phyloP scores from a whole-genome alignment of 2,113 vertebrate species.

The Notiomystis cincta region DNA sequence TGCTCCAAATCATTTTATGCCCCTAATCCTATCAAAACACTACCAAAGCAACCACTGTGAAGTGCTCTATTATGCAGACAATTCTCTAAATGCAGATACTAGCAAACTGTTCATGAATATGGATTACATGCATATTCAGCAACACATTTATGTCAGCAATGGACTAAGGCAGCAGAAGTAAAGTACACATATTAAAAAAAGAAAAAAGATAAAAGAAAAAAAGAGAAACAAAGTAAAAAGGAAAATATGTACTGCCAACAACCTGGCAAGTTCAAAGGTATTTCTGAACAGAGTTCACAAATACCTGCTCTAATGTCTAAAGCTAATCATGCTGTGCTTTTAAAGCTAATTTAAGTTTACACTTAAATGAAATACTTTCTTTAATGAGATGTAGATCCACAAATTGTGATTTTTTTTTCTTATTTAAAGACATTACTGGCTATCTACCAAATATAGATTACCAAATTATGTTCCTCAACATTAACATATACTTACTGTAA shows the following conservation, averaged over 20 bases:
- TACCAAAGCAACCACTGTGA: neutral
- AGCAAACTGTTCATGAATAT: neutral
- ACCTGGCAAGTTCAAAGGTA: neutral
- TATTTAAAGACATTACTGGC: neutral
- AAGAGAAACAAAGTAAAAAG: rapidly evolving
- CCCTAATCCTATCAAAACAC: neutral
- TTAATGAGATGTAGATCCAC: neutral
- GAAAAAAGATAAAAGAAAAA: neutral
- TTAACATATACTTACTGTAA: neutral
- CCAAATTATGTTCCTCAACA: neutral
- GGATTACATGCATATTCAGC: neutral
- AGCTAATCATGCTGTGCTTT: neutral
- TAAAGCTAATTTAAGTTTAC: no score
- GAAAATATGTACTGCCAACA: neutral
- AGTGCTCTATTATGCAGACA: neutral
- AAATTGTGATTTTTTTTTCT: neutral
- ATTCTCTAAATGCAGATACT: neutral
- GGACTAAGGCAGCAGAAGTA: neutral
- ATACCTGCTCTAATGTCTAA: neutral
- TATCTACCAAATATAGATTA: neutral
- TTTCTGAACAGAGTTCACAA: neutral
- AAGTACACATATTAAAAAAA: neutral
- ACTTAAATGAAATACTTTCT: neutral
- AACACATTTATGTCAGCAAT: neutral
- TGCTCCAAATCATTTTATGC: neutral